phyloP scores from a whole-genome alignment of 1,140 invertebrate species.

The Helicoverpa zea region DNA sequence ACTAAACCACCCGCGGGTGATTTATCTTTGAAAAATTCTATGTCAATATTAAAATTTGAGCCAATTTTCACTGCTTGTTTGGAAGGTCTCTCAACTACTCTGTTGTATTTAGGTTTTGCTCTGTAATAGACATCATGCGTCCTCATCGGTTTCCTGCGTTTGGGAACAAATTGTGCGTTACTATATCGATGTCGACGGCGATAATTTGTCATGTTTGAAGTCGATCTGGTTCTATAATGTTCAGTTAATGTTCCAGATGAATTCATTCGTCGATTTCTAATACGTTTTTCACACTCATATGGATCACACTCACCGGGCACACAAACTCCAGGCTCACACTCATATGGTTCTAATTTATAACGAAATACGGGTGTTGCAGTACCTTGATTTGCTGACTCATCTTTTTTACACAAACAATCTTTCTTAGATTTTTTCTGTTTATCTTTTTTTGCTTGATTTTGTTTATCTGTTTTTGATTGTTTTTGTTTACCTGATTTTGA shows the following conservation, averaged over 20 bases:
- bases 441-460: too few species aligned
- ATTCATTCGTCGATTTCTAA: slow-evolving; percentile 47
- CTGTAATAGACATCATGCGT: neutral
- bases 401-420: too few species aligned
- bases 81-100: neutral
- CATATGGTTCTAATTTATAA: slow-evolving; percentile 47
- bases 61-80: slow-evolving; percentile 53
- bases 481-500: too few species aligned
- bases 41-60: slow-evolving; percentile 62
- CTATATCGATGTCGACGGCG: neutral
- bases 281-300: slow-evolving; percentile 52
- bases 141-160: neutral
- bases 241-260: slow-evolving; percentile 4
- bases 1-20: neutral
- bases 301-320: slow-evolving; percentile 61
- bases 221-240: neutral
- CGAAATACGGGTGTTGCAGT: too few species aligned
- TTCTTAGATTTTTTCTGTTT: too few species aligned
- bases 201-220: neutral
- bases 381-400: too few species aligned
- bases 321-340: slow-evolving; percentile 61
- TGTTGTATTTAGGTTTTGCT: neutral
- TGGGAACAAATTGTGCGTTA: neutral
- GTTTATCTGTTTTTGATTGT: too few species aligned
- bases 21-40: slow-evolving; percentile 62